These are phyloP conservation scores for Smittia aterrima DNA, from an alignment of 2,888 invertebrate genomes.

Conservation along the genomic window DNA sequence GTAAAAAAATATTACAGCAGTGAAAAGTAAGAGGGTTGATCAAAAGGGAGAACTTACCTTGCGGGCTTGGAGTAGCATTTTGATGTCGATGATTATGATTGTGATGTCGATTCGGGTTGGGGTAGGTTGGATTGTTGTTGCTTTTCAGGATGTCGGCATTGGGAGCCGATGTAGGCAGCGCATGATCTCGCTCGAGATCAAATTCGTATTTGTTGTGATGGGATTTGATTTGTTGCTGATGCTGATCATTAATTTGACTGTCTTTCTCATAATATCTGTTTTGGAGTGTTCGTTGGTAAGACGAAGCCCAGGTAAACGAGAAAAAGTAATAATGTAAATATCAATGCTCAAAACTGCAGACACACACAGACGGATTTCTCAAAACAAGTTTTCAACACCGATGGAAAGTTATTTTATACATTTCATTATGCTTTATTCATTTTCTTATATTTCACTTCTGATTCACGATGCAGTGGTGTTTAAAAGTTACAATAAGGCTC, in stretches of 20 bases:
- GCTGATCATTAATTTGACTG: slow-evolving; percentile 44
- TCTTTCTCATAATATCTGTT: slow-evolving; percentile 42
- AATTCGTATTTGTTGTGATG: slow-evolving; percentile 61
- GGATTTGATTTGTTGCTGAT: slow-evolving; percentile 50
- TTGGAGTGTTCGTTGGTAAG: background rate
- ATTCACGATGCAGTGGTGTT: slow-evolving; percentile 22
- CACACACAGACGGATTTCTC: background rate
- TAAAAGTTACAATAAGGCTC: slow-evolving; percentile 39
- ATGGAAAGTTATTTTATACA: slow-evolving; percentile 39
- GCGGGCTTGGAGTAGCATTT: slow-evolving; percentile 52
- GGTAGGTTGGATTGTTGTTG: slow-evolving; percentile 72
- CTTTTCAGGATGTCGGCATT: slow-evolving; percentile 77
- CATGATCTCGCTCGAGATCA: slow-evolving; percentile 71
- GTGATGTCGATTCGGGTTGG: slow-evolving; percentile 65
- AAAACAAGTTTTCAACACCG: slow-evolving; percentile 40
- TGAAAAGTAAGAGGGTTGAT: slow-evolving; percentile 6
- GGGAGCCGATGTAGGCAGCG: slow-evolving; percentile 70
- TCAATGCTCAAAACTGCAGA: slow-evolving; percentile 17
- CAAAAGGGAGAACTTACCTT: slow-evolving; percentile 46
- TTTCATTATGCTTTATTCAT: slow-evolving; percentile 16
- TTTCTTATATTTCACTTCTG: slow-evolving; percentile 15
- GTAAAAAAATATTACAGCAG: background rate
- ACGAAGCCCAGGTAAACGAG: slow-evolving; percentile 1
- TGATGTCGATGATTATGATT: slow-evolving; percentile 49
- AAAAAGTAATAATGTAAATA: slow-evolving; percentile 37